Evolutionary conservation across 1,140 invertebrate species (phyloP), one percentile per base, ranked within the genome.

Genomic region (Physella acuta): DNA sequence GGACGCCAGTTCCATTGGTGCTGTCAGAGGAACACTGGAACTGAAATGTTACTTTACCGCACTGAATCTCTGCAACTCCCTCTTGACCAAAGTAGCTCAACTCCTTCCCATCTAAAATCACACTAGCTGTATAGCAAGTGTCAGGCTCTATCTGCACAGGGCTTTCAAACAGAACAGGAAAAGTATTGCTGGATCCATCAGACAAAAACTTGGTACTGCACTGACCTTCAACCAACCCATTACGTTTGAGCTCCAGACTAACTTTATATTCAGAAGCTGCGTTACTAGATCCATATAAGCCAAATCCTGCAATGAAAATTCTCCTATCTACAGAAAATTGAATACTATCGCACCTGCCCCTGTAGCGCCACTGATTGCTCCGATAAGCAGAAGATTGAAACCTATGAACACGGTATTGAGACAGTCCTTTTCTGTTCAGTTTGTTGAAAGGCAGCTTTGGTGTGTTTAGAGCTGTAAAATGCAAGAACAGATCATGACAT

Each of bases 371-470:
- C 75, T 98, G 95, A 82, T 97, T 98, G 78, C 93, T 94, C 74
- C 95, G 89, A 82, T 97, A 97, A 3, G 95, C 95, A 79, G 93
- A 96, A 0, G 94, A 97, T 83, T 95, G 93, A 82, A 98, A 98
- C 82, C 95, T 88, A 82, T 95, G 94, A 79, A 94, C 96, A 17
- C 94, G 70, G 88, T 94, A 92, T 72, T 94, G 91, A 86, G 94
- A 94, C 8, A 97, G 86, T 70, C 94, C 94, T 68, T 91, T 88
- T 76, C 95, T 88, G 3, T 91, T 85, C 82, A 93, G 93, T 26
- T 90, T 91, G 11, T 92, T 90, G 82, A 94, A 97, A 58, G 89
- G 88, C 16, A 97, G 85, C 68, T 85, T 85, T 30, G 95, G 95
- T 85, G 96, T 95, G 53, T 84, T 82, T 37, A 73, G 79, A 16